Conservation (phyloP, 2,888 invertebrate genomes). For the Plagodis dolabraria region DNA sequence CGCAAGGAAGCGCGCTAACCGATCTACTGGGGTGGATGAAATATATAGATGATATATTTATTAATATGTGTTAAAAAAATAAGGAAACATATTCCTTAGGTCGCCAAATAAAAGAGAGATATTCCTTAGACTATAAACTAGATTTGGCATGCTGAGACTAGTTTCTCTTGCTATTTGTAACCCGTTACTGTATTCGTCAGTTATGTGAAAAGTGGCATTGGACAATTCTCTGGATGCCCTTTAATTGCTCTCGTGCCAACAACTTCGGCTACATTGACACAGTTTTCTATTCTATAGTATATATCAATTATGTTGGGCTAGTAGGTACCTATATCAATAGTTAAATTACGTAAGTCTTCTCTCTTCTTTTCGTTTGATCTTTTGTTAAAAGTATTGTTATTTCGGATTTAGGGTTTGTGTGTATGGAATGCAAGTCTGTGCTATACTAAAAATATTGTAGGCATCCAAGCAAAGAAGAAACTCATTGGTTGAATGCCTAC, state of each 20-base stretch:
- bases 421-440: too few relatives aligned
- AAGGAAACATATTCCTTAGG: too few relatives aligned
- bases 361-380: conserved; percentile 2
- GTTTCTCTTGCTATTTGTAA: not conserved
- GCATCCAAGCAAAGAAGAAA: too few relatives aligned
- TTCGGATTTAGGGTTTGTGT: not conserved
- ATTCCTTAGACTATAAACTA: too few relatives aligned
- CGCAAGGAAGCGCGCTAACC: too few relatives aligned
- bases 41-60: too few relatives aligned
- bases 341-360: conserved; percentile 53
- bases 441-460: too few relatives aligned
- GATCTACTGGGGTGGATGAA: too few relatives aligned
- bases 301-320: conserved; percentile 42
- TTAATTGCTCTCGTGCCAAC: conserved; percentile 62
- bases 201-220: conserved; percentile 52
- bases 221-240: conserved; percentile 53
- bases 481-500: too few relatives aligned
- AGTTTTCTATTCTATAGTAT: conserved; percentile 45
- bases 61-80: too few relatives aligned
- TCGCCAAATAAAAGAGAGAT: too few relatives aligned
- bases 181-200: conserved; percentile 7
- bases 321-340: conserved; percentile 30
- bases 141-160: not conserved
- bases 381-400: not conserved
- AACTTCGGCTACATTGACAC: conserved; percentile 64